phyloP scores from a whole-genome alignment of 2,797 vertebrate species.

The Sarcoramphus papa region DNA sequence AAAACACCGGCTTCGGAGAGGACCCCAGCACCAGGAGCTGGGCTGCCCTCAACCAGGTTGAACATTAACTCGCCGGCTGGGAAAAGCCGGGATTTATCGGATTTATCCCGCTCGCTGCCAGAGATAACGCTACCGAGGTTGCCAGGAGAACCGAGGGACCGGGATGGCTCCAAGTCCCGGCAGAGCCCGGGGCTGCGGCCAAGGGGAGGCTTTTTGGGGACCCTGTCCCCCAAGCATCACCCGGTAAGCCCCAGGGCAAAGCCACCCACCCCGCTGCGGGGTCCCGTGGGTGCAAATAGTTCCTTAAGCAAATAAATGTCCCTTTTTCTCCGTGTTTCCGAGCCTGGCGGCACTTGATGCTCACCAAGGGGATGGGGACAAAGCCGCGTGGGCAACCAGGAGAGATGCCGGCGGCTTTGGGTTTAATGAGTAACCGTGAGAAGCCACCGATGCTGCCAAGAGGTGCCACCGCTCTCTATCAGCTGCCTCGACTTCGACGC shows the following conservation, averaged over 20 bases:
- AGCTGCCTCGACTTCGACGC: rapidly evolving
- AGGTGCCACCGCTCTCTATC: rapidly evolving
- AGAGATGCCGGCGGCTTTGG: rapidly evolving
- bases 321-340: rapidly evolving
- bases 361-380: rapidly evolving
- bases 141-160: neutral
- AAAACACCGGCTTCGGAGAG: rapidly evolving
- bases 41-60: neutral
- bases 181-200: neutral
- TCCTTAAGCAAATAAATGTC: rapidly evolving
- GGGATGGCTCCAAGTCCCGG: rapidly evolving
- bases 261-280: rapidly evolving
- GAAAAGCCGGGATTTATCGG: neutral
- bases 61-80: neutral
- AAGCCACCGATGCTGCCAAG: rapidly evolving
- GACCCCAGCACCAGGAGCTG: neutral
- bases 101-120: rapidly evolving
- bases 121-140: neutral
- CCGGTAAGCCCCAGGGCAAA: rapidly evolving
- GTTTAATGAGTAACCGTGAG: neutral
- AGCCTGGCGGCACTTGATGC: neutral
- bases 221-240: rapidly evolving
- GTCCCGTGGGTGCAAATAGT: rapidly evolving
- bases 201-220: neutral
- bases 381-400: neutral